A percentile compares a stretch with the other conserved stretches of the same genome.
Conservation (phyloP, 2,797 vertebrate genomes). For the Eidolon dupreanum region DNA sequence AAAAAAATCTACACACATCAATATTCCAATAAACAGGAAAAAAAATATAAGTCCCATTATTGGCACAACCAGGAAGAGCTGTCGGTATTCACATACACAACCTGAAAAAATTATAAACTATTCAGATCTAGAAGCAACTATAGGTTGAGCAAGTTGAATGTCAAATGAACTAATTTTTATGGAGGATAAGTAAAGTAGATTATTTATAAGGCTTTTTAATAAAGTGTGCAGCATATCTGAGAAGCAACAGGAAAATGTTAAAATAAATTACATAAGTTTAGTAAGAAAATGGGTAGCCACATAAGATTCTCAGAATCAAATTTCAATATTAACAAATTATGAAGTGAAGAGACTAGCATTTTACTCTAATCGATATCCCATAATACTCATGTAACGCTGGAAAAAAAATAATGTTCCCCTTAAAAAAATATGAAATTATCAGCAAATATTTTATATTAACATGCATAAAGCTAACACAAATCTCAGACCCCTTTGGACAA, state of each 20-base stretch:
- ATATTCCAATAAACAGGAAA: neutral
- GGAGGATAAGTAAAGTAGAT: neutral
- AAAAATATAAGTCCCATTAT: neutral
- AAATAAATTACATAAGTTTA: neutral
- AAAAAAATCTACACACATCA: neutral
- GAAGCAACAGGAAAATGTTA: neutral
- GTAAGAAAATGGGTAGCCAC: neutral
- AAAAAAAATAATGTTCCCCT: neutral
- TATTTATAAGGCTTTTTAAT: neutral
- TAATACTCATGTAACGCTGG: neutral
- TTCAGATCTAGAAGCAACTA: neutral
- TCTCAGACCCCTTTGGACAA: neutral
- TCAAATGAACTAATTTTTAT: conserved; percentile 27
- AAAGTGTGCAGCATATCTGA: neutral
- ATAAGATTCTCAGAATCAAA: neutral
- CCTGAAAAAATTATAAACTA: neutral
- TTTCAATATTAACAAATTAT: neutral
- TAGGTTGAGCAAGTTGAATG: neutral
- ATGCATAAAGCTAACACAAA: neutral
- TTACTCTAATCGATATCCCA: neutral
- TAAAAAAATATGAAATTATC: neutral
- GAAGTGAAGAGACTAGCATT: neutral
- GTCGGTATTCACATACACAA: neutral
- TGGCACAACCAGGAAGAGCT: neutral
- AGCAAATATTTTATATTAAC: conserved; percentile 9